These are phyloP conservation scores for Endomychus coccineus DNA, from an alignment of 2,888 invertebrate species.

Conservation along the genomic window DNA sequence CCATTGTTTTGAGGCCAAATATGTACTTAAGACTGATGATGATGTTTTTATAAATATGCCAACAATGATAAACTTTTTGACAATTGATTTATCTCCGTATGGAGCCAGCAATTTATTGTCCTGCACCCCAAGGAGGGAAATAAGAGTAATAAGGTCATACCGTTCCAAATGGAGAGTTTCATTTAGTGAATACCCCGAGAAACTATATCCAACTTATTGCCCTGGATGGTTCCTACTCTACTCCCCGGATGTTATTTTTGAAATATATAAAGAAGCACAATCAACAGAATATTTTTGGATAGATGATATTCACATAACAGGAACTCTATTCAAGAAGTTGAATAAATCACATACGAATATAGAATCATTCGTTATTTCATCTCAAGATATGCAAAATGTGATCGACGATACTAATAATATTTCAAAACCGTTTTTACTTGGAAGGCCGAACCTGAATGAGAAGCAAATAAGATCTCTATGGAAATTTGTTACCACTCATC, in stretches of 20 bases:
- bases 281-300: constrained; percentile 62
- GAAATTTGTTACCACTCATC: constrained; percentile 37
- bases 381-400: neutral
- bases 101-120: constrained; percentile 52
- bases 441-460: constrained; percentile 48
- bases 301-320: constrained; percentile 65
- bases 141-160: constrained; percentile 50
- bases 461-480: constrained; percentile 48
- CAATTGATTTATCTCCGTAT: constrained; percentile 48
- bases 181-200: constrained; percentile 50
- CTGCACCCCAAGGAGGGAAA: constrained; percentile 49
- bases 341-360: constrained; percentile 7
- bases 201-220: constrained; percentile 62
- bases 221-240: constrained; percentile 53
- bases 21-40: constrained; percentile 64
- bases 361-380: constrained; percentile 6
- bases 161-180: constrained; percentile 68
- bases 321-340: constrained; percentile 37
- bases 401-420: constrained; percentile 17
- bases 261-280: constrained; percentile 45
- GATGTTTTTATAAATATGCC: constrained; percentile 64
- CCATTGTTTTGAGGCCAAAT: constrained; percentile 57
- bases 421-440: constrained; percentile 47
- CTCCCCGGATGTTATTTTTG: constrained; percentile 44
- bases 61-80: constrained; percentile 46